Conservation (phyloP, 2,113 vertebrate species). For the Haemorhous mexicanus region DNA sequence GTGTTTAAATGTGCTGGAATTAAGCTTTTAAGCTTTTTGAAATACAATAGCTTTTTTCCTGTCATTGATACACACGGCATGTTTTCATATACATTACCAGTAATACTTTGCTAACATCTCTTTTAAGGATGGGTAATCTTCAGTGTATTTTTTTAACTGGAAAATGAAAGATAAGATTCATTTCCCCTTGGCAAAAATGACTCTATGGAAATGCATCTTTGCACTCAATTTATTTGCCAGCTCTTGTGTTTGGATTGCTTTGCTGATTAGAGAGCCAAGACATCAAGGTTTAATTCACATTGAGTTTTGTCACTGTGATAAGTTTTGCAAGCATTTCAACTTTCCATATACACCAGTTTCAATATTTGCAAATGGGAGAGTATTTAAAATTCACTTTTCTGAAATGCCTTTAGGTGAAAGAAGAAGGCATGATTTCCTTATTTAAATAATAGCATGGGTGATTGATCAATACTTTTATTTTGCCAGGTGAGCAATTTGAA, state of each 20-base stretch:
- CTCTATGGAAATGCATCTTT: neutral
- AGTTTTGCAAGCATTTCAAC: neutral
- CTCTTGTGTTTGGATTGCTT: neutral
- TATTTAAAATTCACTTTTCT: neutral
- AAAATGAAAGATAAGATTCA: conserved; percentile 3
- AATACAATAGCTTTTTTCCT: neutral
- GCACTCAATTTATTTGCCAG: neutral
- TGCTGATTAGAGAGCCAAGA: neutral
- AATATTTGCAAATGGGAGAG: neutral
- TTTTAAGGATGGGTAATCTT: neutral
- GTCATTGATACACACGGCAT: neutral
- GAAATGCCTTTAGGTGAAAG: neutral
- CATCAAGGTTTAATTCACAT: neutral
- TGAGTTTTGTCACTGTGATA: neutral
- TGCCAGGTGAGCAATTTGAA: neutral
- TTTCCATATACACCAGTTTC: neutral
- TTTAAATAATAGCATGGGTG: neutral
- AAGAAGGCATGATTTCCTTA: neutral
- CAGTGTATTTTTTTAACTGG: neutral
- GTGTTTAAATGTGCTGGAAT: neutral
- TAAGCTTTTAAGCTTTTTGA: neutral
- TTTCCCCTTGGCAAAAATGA: neutral
- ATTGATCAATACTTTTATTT: neutral
- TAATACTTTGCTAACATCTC: neutral
- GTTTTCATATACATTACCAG: conserved; percentile 3